Base-by-base conservation (phyloP, 2,888 invertebrate species). In the Leptopterna dolabrata region DNA sequence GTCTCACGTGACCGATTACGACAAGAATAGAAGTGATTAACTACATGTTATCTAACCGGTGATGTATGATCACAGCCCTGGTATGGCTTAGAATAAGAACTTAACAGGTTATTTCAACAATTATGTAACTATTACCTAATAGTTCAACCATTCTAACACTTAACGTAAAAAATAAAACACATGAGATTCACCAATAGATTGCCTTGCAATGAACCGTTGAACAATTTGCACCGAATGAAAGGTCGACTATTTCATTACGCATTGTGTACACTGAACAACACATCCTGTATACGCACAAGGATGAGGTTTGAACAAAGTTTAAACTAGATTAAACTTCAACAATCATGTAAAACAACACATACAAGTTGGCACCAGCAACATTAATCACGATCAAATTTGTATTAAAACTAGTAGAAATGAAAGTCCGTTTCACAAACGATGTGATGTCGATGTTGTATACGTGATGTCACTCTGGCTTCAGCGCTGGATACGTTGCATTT, bases 51-150 rank as follows among this genome's bases (percentile, higher is more conserved):
- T 78, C 41, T 78, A 45, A 78, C 7, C 70, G 73, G 85, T 73
- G 85, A 85, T 76, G 55, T 76, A 45, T 24, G 43, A 85, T 85
- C 85, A 85, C 85, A 85, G 85, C 85, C 85, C 47, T 43, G 36
- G 41, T 73, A 85, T 85, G 85, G 85, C 85, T 47, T 47, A 85
- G 55, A 70, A 70, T 70, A 70, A 41, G 70, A 85, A 73, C 63
- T 83, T 70, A 70, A 9, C 27, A 29, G 30, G 27, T 19, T 30
- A 85, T 19, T 36, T 73, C 51, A 45, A 73, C 45, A 43, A 85
- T 73, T 24, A n/a, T n/a, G n/a, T n/a, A 55, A 83, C 30, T 63
- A 43, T 16, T 81, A 51, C 51, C 29, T 51, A 81, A 55, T 81
- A 81, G 47, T 30, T 81, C 30, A 45, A 78, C 45, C 30, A 51